These are phyloP conservation scores for Coregonus suidteri DNA, from an alignment of 2,797 vertebrate species.

Conservation along the genomic window DNA sequence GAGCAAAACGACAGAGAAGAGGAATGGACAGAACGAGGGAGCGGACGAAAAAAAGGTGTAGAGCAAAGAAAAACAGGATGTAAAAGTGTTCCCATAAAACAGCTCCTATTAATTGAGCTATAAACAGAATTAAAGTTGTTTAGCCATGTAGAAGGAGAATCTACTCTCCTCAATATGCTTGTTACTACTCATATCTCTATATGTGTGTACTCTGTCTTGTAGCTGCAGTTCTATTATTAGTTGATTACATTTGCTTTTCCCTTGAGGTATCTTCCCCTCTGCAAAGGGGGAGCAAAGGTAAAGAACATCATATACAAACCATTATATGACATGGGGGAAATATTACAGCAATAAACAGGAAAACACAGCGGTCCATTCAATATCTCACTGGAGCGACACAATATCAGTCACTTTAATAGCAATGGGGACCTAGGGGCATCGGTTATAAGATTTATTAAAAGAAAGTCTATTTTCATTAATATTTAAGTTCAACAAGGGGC, in stretches of 20 bases:
- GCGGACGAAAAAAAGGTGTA: background rate
- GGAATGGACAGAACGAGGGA: constrained; percentile 10
- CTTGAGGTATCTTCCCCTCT: background rate
- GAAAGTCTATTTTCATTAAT: constrained; percentile 33
- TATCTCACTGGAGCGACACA: constrained; percentile 9
- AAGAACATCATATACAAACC: background rate
- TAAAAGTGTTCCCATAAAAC: background rate
- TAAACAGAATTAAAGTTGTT: background rate
- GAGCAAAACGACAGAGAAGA: constrained; percentile 20
- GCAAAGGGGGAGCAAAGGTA: background rate
- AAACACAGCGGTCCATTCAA: background rate
- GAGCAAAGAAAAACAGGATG: constrained; percentile 5
- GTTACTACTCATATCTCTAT: too few species aligned
- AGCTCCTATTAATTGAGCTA: constrained; percentile 2
- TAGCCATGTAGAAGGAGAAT: background rate
- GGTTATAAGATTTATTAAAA: constrained; percentile 35
- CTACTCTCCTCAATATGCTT: too few species aligned
- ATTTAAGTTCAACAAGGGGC: constrained; percentile 9
- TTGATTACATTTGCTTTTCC: background rate
- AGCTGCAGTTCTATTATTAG: too few species aligned
- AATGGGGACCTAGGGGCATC: constrained; percentile 18
- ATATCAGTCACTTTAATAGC: constrained; percentile 14
- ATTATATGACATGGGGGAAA: background rate
- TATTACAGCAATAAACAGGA: background rate
- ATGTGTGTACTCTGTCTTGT: background rate